Conservation (phyloP, 2,888 invertebrate genomes). For the Hofmannophila pseudospretella region DNA sequence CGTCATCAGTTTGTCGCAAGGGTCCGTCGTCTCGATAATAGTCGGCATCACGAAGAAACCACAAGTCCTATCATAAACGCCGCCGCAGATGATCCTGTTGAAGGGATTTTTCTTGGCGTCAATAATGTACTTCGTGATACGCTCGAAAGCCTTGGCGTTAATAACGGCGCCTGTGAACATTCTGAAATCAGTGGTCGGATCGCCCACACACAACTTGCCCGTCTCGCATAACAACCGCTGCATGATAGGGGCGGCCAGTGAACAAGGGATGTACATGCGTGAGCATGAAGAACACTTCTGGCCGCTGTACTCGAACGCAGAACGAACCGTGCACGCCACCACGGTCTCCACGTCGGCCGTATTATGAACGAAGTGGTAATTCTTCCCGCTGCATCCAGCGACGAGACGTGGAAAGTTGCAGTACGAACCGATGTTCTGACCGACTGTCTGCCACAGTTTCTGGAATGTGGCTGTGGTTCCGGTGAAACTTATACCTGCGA, state of each 20-base stretch:
- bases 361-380: conserved; percentile 97
- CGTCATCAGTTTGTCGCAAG: conserved; percentile 89
- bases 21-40: conserved; percentile 90
- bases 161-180: conserved; percentile 96
- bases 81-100: conserved; percentile 91
- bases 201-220: conserved; percentile 89
- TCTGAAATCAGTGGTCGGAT: conserved; percentile 87
- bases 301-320: conserved; percentile 97
- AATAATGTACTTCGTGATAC: conserved; percentile 93
- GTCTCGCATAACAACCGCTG: conserved; percentile 83
- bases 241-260: conserved; percentile 87
- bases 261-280: conserved; percentile 96
- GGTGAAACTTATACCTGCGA: conserved; percentile 98
- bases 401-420: conserved; percentile 94
- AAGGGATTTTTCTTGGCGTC: conserved; percentile 87
- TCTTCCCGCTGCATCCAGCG: conserved; percentile 99
- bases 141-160: conserved; percentile 93
- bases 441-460: conserved; percentile 94
- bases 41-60: conserved; percentile 98
- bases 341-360: conserved; percentile 91
- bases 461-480: conserved; percentile 98
- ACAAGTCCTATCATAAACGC: conserved; percentile 87
- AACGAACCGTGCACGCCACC: conserved; percentile 89
- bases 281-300: conserved; percentile 99
- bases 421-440: conserved; percentile 90